These are phyloP conservation scores for Listronotus oregonensis DNA, from an alignment of 1,140 invertebrate genomes.

Conservation along the genomic window DNA sequence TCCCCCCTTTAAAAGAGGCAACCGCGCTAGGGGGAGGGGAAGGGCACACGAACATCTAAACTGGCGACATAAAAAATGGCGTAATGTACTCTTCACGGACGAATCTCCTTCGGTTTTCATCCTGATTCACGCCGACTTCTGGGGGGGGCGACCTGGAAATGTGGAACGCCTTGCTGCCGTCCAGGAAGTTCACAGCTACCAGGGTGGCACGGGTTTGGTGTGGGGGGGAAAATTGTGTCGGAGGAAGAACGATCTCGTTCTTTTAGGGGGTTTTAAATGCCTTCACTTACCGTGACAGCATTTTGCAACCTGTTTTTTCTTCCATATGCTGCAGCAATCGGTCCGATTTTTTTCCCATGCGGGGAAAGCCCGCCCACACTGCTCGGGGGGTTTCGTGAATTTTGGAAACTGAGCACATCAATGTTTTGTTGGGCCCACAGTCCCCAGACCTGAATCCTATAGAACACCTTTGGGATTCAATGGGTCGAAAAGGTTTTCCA, in stretches of 20 bases:
- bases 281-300: neutral
- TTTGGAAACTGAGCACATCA: conserved; percentile 1
- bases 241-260: neutral
- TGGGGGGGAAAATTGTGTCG: neutral
- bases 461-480: conserved; percentile 5
- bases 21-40: neutral
- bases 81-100: conserved; percentile 3
- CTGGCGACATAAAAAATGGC: conserved; percentile 1
- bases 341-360: neutral
- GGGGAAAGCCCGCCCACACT: neutral
- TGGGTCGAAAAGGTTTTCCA: neutral
- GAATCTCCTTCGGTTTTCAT: neutral
- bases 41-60: neutral
- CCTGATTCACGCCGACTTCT: neutral
- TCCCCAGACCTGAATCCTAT: conserved; percentile 1
- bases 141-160: conserved; percentile 1
- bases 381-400: neutral
- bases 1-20: neutral
- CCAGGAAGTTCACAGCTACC: conserved; percentile 5
- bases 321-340: neutral
- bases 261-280: neutral
- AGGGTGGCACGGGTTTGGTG: neutral
- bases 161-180: conserved; percentile 1
- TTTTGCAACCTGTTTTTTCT: neutral
- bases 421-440: neutral